phyloP scores from a whole-genome alignment of 2,797 vertebrate genomes.

The Phrynocephalus forsythii region DNA sequence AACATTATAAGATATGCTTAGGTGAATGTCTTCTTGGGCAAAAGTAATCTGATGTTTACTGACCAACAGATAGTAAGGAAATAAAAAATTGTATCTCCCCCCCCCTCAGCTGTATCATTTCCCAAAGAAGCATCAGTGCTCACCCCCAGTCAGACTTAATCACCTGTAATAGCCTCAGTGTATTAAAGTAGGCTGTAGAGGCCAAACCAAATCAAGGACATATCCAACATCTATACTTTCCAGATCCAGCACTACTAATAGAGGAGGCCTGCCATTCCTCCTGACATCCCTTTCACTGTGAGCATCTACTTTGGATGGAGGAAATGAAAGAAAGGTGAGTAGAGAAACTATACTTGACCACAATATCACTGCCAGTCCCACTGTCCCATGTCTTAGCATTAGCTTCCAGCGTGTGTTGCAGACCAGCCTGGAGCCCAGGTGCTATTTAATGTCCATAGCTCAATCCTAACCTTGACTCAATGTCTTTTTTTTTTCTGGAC shows the following conservation, averaged over 20 bases:
- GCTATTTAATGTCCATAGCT: too few species aligned
- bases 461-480: too few species aligned
- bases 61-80: not conserved
- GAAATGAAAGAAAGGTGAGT: too few species aligned
- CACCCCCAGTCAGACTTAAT: not conserved
- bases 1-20: not conserved
- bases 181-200: not conserved
- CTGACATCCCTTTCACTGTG: not conserved
- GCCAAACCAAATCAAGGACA: not conserved
- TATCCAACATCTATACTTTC: not conserved
- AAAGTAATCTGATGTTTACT: conserved; percentile 40
- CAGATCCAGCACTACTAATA: not conserved
- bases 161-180: not conserved
- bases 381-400: too few species aligned
- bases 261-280: not conserved
- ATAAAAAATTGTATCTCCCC: not conserved
- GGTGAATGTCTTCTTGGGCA: conserved; percentile 63
- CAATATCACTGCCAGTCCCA: too few species aligned
- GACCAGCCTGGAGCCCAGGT: too few species aligned
- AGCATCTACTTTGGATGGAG: too few species aligned
- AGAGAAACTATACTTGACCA: too few species aligned
- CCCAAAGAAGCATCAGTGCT: not conserved
- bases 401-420: too few species aligned
- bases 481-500: too few species aligned
- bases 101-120: not conserved